Evolutionary conservation across 1,140 invertebrate genomes (phyloP).

Genomic region (Sycophila sp.): DNA sequence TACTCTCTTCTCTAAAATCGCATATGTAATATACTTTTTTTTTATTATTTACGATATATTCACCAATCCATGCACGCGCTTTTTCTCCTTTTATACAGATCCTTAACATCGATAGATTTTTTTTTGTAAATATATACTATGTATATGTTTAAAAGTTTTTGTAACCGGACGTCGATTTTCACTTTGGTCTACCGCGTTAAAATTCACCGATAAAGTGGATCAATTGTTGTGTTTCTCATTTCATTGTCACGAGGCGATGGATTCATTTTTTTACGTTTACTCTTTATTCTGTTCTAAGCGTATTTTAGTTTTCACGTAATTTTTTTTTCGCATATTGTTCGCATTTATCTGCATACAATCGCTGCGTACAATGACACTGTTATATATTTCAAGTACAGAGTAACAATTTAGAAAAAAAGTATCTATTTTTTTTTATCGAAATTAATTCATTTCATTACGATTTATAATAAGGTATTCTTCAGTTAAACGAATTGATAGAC

Average conservation of each 20-base stretch:
- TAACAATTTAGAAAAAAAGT: constrained; percentile 16
- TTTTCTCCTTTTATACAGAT: constrained; percentile 2
- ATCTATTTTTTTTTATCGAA: background rate
- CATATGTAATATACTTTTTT: constrained; percentile 18
- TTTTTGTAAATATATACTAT: constrained; percentile 34
- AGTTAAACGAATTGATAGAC: no score
- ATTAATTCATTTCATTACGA: no score
- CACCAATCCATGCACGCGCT: constrained; percentile 3
- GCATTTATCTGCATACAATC: background rate
- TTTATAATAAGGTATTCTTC: no score
- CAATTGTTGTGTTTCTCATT: background rate
- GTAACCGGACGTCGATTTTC: constrained; percentile 18
- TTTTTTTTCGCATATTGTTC: background rate
- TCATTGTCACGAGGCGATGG: background rate
- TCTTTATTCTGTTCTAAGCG: background rate
- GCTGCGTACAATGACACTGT: background rate
- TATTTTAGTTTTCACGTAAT: background rate
- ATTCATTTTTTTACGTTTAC: background rate
- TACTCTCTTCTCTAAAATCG: constrained; percentile 22
- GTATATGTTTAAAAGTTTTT: constrained; percentile 27
- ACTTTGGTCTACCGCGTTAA: background rate
- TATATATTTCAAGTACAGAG: background rate
- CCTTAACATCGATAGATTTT: constrained; percentile 36
- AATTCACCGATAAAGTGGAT: constrained; percentile 5
- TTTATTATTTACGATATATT: constrained; percentile 14